These are phyloP conservation scores for Eristalis tenax DNA, from an alignment of 2,888 invertebrate genomes.

Conservation along the genomic window DNA sequence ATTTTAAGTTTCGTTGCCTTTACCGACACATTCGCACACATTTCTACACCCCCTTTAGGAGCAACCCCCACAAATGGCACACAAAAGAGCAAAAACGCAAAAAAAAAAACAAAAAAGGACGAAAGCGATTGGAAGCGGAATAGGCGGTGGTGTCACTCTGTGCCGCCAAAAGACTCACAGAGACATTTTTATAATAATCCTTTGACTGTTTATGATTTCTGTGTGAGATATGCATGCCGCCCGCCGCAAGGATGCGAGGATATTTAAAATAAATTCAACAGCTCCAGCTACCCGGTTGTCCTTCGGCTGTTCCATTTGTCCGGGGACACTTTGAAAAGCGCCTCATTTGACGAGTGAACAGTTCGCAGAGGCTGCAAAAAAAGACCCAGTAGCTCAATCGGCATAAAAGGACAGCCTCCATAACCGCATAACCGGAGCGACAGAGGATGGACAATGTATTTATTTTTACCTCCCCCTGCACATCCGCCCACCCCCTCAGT, in stretches of 20 bases:
- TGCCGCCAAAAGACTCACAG: constrained; percentile 8
- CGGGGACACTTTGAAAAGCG: constrained; percentile 5
- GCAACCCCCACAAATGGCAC: constrained; percentile 51
- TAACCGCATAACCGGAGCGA: too few species aligned
- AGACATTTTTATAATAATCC: constrained; percentile 59
- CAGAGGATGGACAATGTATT: neutral
- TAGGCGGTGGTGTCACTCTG: constrained; percentile 9
- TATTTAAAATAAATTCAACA: constrained; percentile 17
- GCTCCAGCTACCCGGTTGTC: neutral
- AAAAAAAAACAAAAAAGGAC: constrained; percentile 14
- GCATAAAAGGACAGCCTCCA: neutral
- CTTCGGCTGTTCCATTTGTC: constrained; percentile 22
- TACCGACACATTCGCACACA: neutral
- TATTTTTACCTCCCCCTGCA: neutral
- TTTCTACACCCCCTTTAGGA: neutral
- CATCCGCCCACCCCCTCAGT: neutral
- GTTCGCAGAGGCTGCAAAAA: neutral
- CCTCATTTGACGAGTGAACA: neutral
- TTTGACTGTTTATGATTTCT: constrained; percentile 64
- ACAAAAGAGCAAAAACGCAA: constrained; percentile 37
- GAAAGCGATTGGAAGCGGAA: constrained; percentile 41
- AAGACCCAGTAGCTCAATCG: neutral
- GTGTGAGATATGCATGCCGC: constrained; percentile 35
- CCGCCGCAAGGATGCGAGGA: constrained; percentile 36
- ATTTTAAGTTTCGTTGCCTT: constrained; percentile 73